Conservation (phyloP, 2,797 vertebrate genomes). For the Sebastes vulpes region DNA sequence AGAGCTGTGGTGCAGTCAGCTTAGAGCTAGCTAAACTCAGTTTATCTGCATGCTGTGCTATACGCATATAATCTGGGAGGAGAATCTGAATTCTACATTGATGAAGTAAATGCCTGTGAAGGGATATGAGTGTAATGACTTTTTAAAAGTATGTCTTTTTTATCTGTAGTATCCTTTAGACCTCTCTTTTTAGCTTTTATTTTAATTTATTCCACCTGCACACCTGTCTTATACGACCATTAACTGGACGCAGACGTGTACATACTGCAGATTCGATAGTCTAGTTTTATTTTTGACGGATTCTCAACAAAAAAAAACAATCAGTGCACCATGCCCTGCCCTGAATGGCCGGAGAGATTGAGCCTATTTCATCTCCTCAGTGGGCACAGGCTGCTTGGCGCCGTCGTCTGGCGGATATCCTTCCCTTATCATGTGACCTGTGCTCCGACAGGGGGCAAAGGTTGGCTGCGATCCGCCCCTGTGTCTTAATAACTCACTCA, state of each 20-base stretch:
- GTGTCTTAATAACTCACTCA: conserved; percentile 94
- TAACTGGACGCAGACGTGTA: neutral
- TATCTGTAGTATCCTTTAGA: neutral
- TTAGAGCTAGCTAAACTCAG: conserved; percentile 30
- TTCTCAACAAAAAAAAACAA: conserved; percentile 25
- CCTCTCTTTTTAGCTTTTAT: neutral
- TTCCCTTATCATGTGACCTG: conserved; percentile 81
- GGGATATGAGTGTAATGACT: neutral
- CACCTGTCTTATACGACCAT: neutral
- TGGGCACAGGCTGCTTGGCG: conserved; percentile 89
- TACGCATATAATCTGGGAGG: neutral
- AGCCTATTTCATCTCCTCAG: conserved; percentile 69
- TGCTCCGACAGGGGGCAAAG: conserved; percentile 81
- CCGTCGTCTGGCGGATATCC: conserved; percentile 84
- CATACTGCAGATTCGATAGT: neutral
- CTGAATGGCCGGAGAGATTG: conserved; percentile 46
- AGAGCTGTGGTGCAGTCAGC: conserved; percentile 34
- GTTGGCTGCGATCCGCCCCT: conserved; percentile 85
- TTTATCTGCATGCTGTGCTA: conserved; percentile 35
- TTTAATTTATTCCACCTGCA: neutral
- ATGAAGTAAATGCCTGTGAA: conserved; percentile 5
- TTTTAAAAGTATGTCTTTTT: neutral
- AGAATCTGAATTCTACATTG: neutral
- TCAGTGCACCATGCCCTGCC: conserved; percentile 38
- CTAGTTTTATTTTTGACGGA: neutral